phyloP scores from a whole-genome alignment of 2,888 invertebrate species.

The Zonitis immaculata region DNA sequence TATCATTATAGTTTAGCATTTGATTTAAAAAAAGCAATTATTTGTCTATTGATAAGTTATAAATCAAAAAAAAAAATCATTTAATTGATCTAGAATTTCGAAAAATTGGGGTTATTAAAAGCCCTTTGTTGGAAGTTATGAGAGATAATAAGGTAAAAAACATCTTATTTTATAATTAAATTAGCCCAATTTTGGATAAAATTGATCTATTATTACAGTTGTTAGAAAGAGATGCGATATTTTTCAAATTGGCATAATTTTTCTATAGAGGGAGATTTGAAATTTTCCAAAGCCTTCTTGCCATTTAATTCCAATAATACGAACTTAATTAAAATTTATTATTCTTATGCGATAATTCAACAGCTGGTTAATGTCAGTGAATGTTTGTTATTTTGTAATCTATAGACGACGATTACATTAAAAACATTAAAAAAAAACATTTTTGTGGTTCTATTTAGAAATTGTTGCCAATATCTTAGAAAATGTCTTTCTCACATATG shows the following conservation, averaged over 20 bases:
- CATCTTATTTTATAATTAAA: too few relatives aligned
- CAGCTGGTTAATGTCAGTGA: too few relatives aligned
- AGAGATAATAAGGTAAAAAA: not conserved
- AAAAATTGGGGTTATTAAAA: not conserved
- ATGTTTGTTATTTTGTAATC: too few relatives aligned
- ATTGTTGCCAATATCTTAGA: not conserved
- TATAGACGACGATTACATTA: too few relatives aligned
- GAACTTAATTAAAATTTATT: too few relatives aligned
- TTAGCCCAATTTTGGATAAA: too few relatives aligned
- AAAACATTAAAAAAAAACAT: too few relatives aligned
- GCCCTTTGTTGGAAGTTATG: not conserved
- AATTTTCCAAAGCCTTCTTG: not conserved
- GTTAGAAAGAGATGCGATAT: not conserved
- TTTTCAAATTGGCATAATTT: not conserved
- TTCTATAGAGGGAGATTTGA: not conserved
- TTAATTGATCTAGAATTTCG: too few relatives aligned
- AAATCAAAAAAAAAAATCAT: too few relatives aligned
- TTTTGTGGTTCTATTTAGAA: too few relatives aligned
- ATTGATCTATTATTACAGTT: not conserved
- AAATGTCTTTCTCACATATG: not conserved
- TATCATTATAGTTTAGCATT: not conserved
- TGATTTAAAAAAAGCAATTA: slow-evolving; percentile 2
- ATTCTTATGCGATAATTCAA: too few relatives aligned
- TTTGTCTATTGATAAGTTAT: too few relatives aligned
- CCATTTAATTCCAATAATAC: not conserved